Evolutionary conservation across 2,888 invertebrate species (phyloP), one percentile per base, ranked within the genome.

Genomic region (Atherix ibis): DNA sequence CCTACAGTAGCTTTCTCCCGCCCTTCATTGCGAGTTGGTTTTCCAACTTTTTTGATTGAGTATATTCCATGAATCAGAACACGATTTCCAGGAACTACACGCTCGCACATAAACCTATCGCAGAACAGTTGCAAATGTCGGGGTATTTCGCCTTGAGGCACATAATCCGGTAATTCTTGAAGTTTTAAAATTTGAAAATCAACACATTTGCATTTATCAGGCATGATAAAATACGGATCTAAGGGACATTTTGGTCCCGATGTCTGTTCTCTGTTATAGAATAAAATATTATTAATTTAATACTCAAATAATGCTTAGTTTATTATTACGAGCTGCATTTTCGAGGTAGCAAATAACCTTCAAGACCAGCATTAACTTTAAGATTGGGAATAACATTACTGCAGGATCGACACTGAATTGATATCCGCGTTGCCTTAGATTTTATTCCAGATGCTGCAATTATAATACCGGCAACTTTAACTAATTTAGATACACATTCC

Each of bases 151-250:
- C 98, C 97, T 52, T 95, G 92, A 0, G 62, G 62, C 5, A 89
- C 80, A 42, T 74, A 76, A 56, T 98, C 97, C 0, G 94, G 92
- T 14, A 88, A 65, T 62, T 98, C 98, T 70, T 98, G 97, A 9
- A 97, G 62, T 59, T 95, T 99, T n/a, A 98, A 59, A 1, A 85
- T 79, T 74, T 99, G 98, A 55, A 89, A 99, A 63, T 99, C 97
- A 16, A 97, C 87, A 59, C 97, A 98, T 45, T 76, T 73, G 60
- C 97, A 97, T 62, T 92, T 94, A 56, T 98, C 97, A 12, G 97
- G 95, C 60, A 97, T 77, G 42, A 99, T 94, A 58, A 91, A 94
- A 58, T 87, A 99, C 2, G 98, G 98, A 64, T 99, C 98, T 36
- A 95, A 56, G 0, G 97, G 95, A 52, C 98, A 98, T 50, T 85